These are phyloP conservation scores for Mythimna albipuncta DNA, from an alignment of 2,888 invertebrate species.

Conservation along the genomic window DNA sequence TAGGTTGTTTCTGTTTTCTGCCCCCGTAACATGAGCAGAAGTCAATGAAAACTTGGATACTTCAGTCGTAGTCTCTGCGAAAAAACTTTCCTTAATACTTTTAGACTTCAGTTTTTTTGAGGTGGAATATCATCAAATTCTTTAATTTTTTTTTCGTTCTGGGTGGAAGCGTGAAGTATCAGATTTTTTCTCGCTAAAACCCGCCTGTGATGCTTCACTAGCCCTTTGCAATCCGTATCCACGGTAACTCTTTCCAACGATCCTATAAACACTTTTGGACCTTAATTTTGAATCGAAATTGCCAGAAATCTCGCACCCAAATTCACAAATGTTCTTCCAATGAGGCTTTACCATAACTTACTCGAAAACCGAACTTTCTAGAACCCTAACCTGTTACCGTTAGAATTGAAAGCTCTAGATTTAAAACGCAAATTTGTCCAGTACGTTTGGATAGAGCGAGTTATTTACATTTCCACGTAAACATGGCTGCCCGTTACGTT, in stretches of 20 bases:
- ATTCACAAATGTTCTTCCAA: not conserved
- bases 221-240: too few species aligned
- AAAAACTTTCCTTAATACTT: not conserved
- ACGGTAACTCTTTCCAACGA: too few species aligned
- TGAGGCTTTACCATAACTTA: not conserved
- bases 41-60: not conserved
- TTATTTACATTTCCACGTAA: conserved; percentile 59
- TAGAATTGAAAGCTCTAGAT: conserved; percentile 48
- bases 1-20: not conserved
- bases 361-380: conserved; percentile 32
- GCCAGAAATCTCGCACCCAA: not conserved
- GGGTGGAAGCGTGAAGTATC: too few species aligned
- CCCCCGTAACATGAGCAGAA: not conserved
- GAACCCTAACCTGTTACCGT: conserved; percentile 27
- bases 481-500: conserved; percentile 54
- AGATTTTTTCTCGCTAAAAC: too few species aligned
- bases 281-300: too few species aligned
- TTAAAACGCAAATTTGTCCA: conserved; percentile 58
- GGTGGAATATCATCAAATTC: too few species aligned
- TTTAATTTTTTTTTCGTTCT: too few species aligned
- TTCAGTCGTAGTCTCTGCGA: not conserved
- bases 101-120: too few species aligned
- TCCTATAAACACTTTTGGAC: not conserved
- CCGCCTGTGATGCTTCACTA: too few species aligned
- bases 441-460: conserved; percentile 38